Base-by-base conservation (phyloP, 1,140 invertebrate genomes). In the Musca vetustissima region DNA sequence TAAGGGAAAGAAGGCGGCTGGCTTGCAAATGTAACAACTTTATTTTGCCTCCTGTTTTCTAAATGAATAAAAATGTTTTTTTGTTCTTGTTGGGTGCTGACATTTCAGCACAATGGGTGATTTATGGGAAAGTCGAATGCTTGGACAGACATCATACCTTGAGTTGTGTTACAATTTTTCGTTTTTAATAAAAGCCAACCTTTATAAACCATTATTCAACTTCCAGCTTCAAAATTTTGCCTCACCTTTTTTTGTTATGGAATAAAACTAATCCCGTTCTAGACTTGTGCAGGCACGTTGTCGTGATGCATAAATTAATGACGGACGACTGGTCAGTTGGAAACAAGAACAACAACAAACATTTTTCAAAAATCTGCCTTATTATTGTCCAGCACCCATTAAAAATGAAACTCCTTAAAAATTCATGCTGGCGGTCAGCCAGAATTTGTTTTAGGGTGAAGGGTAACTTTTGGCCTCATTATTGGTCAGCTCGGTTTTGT, bases 21-120 rank as follows among this genome's bases (percentile, higher is more conserved):
- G 36, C 11, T 43, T 7, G 36, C 32, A 43, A 59, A 61, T 19
- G 57, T 61, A 61, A 61, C 57, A 61, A 61, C 57, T 61, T 61
- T 61, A 61, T 61, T n/a, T 61, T 43, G 36, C 6, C 36, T 43
- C 36, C 36, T 43, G 36, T 9, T 32, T 32, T 32, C 28, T 4
- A 24, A 55, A 32, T 28, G 14, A 55, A 11, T 24, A 25, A 22
- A 57, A 32, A 59, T 14, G 32, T 57, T 4, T 36, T 8, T 61
- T 61, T 19, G 17, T 57, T 4, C 17, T n/a, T 59, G 28, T 61
- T 36, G 57, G 57, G 57, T 61, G 57, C 57, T 61, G 57, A 61
- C 57, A 61, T 61, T 61, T 19, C 57, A 43, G 17, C 57, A 61
- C 57, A 61, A 61, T 61, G 57, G 57, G 57, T 61, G 57, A 61